These are phyloP conservation scores for Psittacula derbiana DNA, from an alignment of 2,797 vertebrate genomes.

Conservation along the genomic window DNA sequence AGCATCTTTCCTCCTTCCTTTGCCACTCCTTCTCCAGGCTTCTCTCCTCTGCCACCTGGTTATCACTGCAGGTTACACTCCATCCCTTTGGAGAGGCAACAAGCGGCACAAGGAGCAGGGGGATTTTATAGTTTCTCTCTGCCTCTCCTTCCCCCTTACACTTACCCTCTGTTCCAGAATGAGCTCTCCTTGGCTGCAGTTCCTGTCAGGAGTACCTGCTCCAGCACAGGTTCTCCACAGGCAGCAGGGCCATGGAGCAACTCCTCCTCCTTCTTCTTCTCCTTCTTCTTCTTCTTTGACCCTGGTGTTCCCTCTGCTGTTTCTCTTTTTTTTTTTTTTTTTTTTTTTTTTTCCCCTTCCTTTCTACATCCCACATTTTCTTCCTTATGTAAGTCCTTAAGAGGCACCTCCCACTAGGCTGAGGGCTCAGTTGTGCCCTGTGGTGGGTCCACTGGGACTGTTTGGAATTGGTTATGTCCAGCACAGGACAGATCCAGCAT, in stretches of 20 bases:
- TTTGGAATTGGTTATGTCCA: background rate
- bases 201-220: background rate
- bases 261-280: background rate
- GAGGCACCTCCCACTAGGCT: background rate
- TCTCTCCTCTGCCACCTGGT: background rate
- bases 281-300: background rate
- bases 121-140: background rate
- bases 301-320: background rate
- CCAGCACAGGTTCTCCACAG: background rate
- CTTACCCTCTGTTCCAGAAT: rapidly evolving
- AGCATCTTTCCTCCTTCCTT: background rate
- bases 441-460: rapidly evolving
- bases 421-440: background rate
- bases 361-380: background rate
- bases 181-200: background rate
- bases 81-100: background rate
- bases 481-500: background rate
- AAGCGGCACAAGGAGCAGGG: rapidly evolving
- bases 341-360: background rate
- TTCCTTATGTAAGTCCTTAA: background rate
- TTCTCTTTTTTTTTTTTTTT: background rate
- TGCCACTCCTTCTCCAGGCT: background rate
- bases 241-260: background rate
- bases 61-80: rapidly evolving
- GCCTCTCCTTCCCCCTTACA: background rate